Evolutionary conservation across 1,140 invertebrate species (phyloP), one percentile per base, ranked within the genome.

Genomic region (Leguminivora glycinivorella): DNA sequence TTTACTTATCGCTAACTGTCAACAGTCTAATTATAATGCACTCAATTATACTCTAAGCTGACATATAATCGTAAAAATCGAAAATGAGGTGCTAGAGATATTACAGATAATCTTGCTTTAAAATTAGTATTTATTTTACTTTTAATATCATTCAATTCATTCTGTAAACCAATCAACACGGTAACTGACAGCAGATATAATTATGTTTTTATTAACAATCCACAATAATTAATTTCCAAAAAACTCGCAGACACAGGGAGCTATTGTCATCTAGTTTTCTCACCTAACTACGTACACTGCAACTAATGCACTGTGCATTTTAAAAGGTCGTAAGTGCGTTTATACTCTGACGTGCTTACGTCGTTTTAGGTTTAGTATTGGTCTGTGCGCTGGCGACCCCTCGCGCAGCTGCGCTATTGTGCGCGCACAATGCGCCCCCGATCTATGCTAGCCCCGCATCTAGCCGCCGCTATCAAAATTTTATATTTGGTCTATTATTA

Each of bases 401-500:
- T 63, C 24, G 75, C 74, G 77, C 77, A 74, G 77, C 77, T 72
- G 68, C 72, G 17, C 72, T 31, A 78, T 78, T 78, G 74, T 78
- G 56, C 56, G 22, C 26, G 38, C 26, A 74, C 70, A 74, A 74
- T 75, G 71, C 72, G 68, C 72, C 68, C 68, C 68, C 72, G 56
- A 71, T 74, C 74, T 75, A 74, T 25, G 70, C 40, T 68, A 67
- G 43, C 47, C 56, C 25, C 47, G 25, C 52, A 43, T 63, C 31
- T 63, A 29, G 58, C 69, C 25, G 58, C 34, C 66, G 70, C 69
- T 72, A 75, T 68, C 73, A 75, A 69, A 76, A 81, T 76, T 76
- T 81, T 76, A 78, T 70, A 60, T 71, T 74, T 70, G 73, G 67
- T 72, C 72, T 70, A 77, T 80, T 81, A 76, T 81, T 63, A 63